A percentile compares a stretch with the other conserved stretches of the same genome.
Evolutionary conservation across 2,888 invertebrate species (phyloP).

Genomic region (Apodemia duryi): DNA sequence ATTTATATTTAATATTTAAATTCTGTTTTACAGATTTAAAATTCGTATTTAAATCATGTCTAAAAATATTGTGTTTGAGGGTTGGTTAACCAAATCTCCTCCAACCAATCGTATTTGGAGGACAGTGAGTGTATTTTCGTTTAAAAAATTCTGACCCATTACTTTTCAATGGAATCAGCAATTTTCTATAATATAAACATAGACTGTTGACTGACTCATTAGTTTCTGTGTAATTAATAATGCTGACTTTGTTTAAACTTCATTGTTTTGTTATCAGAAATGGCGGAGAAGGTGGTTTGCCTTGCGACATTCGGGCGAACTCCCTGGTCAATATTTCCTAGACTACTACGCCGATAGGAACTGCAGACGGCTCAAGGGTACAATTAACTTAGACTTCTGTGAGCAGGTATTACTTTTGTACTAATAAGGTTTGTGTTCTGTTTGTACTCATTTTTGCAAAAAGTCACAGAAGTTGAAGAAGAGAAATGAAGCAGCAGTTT

Average conservation of each 20-base stretch:
- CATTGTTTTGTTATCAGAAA: conserved; percentile 79
- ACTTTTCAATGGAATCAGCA: not conserved
- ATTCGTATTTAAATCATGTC: conserved; percentile 50
- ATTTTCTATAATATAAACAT: conserved; percentile 10
- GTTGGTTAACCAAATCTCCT: conserved; percentile 97
- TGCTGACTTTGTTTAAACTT: not conserved
- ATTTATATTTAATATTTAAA: conserved; percentile 35
- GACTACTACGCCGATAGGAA: conserved; percentile 95
- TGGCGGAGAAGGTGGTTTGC: conserved; percentile 98
- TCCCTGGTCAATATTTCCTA: conserved; percentile 95
- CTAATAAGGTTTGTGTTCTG: not conserved
- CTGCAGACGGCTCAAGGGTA: conserved; percentile 91
- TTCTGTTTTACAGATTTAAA: conserved; percentile 44
- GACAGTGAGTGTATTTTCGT: conserved; percentile 85
- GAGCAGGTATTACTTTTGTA: conserved; percentile 84
- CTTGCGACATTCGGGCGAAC: conserved; percentile 92
- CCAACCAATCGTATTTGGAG: conserved; percentile 95
- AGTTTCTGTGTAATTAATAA: not conserved
- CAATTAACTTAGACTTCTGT: conserved; percentile 96
- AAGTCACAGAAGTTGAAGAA: too few species aligned
- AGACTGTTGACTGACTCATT: conserved; percentile 5
- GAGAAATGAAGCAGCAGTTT: too few species aligned
- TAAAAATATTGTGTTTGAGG: conserved; percentile 90
- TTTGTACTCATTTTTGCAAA: too few species aligned
- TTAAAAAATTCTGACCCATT: conserved; percentile 1